phyloP scores from a whole-genome alignment of 64 coral and sea anemone genomes.

The Platygyra sinensis region DNA sequence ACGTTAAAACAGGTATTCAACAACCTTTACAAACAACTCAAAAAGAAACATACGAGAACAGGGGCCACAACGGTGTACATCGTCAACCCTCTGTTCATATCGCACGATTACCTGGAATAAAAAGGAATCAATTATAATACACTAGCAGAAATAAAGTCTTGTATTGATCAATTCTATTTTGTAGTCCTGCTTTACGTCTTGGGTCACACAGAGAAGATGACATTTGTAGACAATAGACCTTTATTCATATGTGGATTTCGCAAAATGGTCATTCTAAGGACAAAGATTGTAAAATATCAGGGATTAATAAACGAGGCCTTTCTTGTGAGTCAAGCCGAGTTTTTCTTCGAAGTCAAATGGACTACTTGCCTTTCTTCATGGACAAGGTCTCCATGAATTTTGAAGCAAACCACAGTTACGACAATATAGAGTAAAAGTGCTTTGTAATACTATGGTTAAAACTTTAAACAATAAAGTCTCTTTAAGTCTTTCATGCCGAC shows the following conservation, averaged over 20 bases:
- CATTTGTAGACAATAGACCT: constrained; percentile 15
- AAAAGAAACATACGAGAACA: neutral
- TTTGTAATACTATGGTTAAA: neutral
- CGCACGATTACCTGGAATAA: no score
- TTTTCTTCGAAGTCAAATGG: neutral
- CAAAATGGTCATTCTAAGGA: neutral
- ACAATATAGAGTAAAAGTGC: no score
- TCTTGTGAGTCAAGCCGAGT: no score
- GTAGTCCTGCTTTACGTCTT: neutral
- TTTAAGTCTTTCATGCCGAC: neutral
- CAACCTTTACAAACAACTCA: neutral
- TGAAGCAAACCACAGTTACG: no score
- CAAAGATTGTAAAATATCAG: neutral
- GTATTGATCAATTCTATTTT: neutral
- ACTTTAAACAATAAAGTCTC: neutral
- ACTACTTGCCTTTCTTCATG: neutral
- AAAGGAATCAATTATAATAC: no score
- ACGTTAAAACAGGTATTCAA: neutral
- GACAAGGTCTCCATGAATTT: no score
- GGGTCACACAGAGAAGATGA: neutral
- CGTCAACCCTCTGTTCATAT: no score
- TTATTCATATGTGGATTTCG: neutral
- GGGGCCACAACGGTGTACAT: no score
- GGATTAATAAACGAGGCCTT: neutral
- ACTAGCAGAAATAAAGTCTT: no score